These are phyloP conservation scores for Iphiclides podalirius DNA, from an alignment of 2,888 invertebrate species.

Conservation along the genomic window DNA sequence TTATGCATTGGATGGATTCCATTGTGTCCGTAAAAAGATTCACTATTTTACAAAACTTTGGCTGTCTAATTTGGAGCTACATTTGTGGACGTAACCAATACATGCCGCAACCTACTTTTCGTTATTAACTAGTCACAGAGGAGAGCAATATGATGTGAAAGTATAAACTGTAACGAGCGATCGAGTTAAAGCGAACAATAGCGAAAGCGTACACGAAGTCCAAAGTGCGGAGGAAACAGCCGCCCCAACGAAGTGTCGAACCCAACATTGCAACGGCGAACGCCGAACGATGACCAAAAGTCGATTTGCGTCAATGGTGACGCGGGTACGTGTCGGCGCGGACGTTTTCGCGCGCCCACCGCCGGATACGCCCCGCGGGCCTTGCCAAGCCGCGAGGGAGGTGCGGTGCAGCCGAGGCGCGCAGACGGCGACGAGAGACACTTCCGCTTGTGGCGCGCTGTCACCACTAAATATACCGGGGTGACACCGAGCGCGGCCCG, in stretches of 20 bases:
- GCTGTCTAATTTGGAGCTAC: constrained; percentile 2
- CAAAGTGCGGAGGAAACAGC: too few species aligned
- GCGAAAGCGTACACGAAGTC: too few species aligned
- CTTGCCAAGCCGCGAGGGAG: constrained; percentile 43
- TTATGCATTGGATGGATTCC: neutral
- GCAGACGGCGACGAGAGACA: constrained; percentile 57
- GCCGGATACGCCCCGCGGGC: constrained; percentile 31
- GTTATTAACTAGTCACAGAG: too few species aligned
- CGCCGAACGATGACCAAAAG: constrained; percentile 16
- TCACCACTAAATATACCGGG: constrained; percentile 60
- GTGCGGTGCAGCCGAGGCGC: constrained; percentile 31
- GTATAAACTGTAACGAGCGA: too few species aligned
- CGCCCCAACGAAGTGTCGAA: too few species aligned
- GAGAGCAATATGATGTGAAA: too few species aligned
- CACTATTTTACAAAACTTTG: too few species aligned
- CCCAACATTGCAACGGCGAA: too few species aligned
- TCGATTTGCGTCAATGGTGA: constrained; percentile 36
- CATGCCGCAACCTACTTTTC: too few species aligned
- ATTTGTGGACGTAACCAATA: neutral
- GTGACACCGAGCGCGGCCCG: constrained; percentile 55
- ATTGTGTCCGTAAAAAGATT: too few species aligned
- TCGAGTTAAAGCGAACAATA: too few species aligned
- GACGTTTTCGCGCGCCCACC: constrained; percentile 29
- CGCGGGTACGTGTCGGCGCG: constrained; percentile 31
- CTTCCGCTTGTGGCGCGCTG: too few species aligned